Conservation (phyloP, 2,797 vertebrate genomes). For the Pangasius krempfi region DNA sequence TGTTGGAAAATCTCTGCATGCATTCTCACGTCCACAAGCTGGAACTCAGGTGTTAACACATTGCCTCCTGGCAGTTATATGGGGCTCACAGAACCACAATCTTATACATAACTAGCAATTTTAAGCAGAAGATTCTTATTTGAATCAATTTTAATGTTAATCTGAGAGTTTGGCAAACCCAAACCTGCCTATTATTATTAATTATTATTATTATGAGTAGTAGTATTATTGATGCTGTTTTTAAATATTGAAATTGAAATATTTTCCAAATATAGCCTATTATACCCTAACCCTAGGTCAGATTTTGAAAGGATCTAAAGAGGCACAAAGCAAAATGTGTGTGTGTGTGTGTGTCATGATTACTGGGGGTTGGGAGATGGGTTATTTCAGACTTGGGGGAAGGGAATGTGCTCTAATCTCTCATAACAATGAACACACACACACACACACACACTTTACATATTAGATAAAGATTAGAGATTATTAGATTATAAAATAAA, state of each 20-base stretch:
- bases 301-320: background rate
- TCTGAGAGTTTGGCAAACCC: background rate
- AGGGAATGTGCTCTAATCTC: constrained; percentile 35
- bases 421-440: constrained; percentile 46
- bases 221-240: background rate
- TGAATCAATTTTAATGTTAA: background rate
- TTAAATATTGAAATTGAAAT: background rate
- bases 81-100: background rate
- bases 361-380: constrained; percentile 51
- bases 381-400: constrained; percentile 45
- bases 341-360: constrained; percentile 19
- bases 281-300: background rate
- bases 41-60: background rate
- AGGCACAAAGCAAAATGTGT: background rate
- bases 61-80: background rate
- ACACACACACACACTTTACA: too few relatives aligned
- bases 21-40: background rate
- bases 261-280: background rate
- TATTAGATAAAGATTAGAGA: too few relatives aligned
- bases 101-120: background rate
- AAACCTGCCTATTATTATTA: background rate
- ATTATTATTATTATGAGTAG: background rate
- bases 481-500: background rate
- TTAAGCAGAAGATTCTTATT: background rate
- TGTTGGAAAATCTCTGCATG: background rate